These are phyloP conservation scores for Sardina pilchardus DNA, from an alignment of 2,113 vertebrate genomes.

Conservation along the genomic window DNA sequence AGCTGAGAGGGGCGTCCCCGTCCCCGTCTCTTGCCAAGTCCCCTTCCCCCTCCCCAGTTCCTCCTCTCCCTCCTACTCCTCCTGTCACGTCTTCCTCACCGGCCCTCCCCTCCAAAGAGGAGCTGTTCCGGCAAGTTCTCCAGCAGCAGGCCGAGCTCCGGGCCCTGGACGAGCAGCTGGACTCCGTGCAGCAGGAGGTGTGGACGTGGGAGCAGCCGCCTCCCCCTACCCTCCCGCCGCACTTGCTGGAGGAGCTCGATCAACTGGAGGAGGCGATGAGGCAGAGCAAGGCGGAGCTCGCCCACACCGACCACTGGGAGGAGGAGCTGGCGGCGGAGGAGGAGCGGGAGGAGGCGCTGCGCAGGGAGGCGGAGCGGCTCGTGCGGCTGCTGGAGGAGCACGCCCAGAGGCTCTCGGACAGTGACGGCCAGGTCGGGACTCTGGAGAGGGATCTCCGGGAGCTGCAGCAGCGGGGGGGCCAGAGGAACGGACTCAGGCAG, in stretches of 20 bases:
- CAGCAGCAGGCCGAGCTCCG: slow-evolving; percentile 82
- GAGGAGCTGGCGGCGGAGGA: slow-evolving; percentile 82
- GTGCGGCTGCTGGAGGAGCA: slow-evolving; percentile 84
- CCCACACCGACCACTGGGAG: slow-evolving; percentile 86
- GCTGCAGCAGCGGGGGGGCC: slow-evolving; percentile 62
- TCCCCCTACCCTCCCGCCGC: slow-evolving; percentile 50
- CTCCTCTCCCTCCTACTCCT: neutral
- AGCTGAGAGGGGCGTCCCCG: slow-evolving; percentile 64
- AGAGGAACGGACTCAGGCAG: slow-evolving; percentile 1
- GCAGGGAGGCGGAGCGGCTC: slow-evolving; percentile 80
- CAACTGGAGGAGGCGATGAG: slow-evolving; percentile 75
- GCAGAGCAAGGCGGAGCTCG: slow-evolving; percentile 82
- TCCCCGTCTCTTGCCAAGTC: slow-evolving; percentile 22
- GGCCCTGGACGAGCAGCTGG: slow-evolving; percentile 75
- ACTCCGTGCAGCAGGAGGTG: slow-evolving; percentile 74
- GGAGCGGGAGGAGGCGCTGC: slow-evolving; percentile 79
- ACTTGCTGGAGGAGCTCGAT: slow-evolving; percentile 67
- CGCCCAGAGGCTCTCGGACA: slow-evolving; percentile 78
- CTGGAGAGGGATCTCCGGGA: slow-evolving; percentile 84
- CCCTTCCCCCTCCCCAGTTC: neutral
- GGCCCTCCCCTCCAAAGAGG: slow-evolving; percentile 76
- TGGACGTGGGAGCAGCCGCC: slow-evolving; percentile 67
- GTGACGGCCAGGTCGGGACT: slow-evolving; percentile 75
- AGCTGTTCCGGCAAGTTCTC: slow-evolving; percentile 81
- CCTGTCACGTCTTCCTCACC: slow-evolving; percentile 12